Evolutionary conservation across 2,113 vertebrate species (phyloP).

Genomic region (Bostrychus sinensis): DNA sequence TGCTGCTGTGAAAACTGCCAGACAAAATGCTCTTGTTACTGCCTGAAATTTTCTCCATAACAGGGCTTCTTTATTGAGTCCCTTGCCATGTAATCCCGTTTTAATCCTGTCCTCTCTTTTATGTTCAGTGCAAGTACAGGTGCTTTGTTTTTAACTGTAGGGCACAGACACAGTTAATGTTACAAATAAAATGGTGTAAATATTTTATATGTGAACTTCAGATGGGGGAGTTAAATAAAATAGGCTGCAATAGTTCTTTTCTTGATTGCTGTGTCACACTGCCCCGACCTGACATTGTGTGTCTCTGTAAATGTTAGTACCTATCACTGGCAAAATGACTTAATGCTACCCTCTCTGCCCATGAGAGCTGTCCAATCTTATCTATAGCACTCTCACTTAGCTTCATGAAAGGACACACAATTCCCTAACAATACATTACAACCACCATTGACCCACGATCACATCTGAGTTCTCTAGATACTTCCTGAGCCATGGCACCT

Average conservation of each 20-base stretch:
- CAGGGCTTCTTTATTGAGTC: conserved; percentile 10
- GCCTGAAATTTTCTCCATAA: conserved; percentile 2
- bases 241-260: conserved; percentile 1
- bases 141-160: not conserved
- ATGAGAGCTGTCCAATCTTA: conserved; percentile 3
- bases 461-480: conserved; percentile 9
- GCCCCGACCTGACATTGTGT: conserved; percentile 6
- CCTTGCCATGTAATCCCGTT: conserved; percentile 25
- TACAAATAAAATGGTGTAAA: not conserved
- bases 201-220: not conserved
- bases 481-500: conserved; percentile 19
- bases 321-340: conserved; percentile 13
- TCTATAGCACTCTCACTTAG: conserved; percentile 6
- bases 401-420: not conserved
- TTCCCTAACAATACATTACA: conserved; percentile 25
- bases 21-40: not conserved
- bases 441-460: conserved; percentile 23
- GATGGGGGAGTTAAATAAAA: not conserved
- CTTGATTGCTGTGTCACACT: conserved; percentile 17
- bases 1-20: not conserved
- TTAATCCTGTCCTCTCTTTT: conserved; percentile 1
- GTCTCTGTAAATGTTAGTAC: conserved; percentile 16
- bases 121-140: not conserved
- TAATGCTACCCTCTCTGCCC: conserved; percentile 11
- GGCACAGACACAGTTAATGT: not conserved